These are phyloP conservation scores for Propithecus deckenii DNA, from an alignment of 2,797 vertebrate species.

Conservation along the genomic window DNA sequence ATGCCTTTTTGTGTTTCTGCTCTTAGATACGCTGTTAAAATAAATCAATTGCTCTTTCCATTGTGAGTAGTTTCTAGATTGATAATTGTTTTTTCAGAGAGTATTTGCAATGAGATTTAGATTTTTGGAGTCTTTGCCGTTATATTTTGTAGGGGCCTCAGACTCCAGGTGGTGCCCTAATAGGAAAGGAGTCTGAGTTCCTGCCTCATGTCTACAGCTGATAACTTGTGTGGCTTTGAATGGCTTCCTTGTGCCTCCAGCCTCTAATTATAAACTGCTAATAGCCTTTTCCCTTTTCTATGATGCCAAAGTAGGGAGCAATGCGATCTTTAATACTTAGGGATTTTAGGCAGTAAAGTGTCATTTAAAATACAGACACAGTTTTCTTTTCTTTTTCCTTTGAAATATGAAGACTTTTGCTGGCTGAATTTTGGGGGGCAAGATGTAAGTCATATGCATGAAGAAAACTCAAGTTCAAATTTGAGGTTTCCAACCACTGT, in stretches of 20 bases:
- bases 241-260: background rate
- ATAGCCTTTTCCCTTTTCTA: background rate
- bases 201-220: background rate
- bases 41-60: background rate
- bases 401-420: background rate
- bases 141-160: background rate
- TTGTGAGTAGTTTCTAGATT: background rate
- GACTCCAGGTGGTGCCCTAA: background rate
- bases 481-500: background rate
- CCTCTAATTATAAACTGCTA: background rate
- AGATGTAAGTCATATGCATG: background rate
- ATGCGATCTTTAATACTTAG: background rate
- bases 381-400: constrained; percentile 33
- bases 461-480: background rate
- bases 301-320: background rate
- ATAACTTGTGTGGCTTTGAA: background rate
- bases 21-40: constrained; percentile 40
- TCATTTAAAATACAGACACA: background rate
- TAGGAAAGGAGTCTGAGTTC: background rate
- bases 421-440: background rate
- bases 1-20: background rate
- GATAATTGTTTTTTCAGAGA: background rate
- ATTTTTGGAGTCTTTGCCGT: background rate
- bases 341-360: background rate
- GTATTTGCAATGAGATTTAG: background rate